A percentile compares a stretch with the other conserved stretches of the same genome.
Conservation (phyloP, 1,140 invertebrate species). For the Bombus sylvicola region DNA sequence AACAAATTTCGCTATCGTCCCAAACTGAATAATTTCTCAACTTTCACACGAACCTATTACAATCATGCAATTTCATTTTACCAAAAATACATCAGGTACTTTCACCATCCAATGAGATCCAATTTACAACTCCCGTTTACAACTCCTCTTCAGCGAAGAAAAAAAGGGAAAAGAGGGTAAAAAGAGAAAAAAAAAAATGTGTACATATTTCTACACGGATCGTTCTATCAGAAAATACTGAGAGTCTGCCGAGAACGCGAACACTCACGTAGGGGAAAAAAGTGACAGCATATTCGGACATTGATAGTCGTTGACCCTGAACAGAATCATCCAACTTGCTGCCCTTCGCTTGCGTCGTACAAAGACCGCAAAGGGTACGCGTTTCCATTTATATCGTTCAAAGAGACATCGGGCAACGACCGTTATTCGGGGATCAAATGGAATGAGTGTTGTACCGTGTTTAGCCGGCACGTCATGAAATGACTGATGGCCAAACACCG, state of each 20-base stretch:
- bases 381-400: slow-evolving; percentile 52
- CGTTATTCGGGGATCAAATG: slow-evolving; percentile 50
- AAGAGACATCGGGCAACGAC: slow-evolving; percentile 21
- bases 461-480: slow-evolving; percentile 29
- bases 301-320: slow-evolving; percentile 47
- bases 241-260: not conserved
- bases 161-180: not conserved
- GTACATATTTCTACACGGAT: not conserved
- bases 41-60: not conserved
- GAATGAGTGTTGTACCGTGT: slow-evolving; percentile 43
- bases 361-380: slow-evolving; percentile 43
- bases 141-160: not conserved
- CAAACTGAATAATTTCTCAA: not conserved
- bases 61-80: not conserved
- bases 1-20: not conserved
- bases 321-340: slow-evolving; percentile 39
- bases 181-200: not conserved
- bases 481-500: slow-evolving; percentile 35
- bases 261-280: not conserved
- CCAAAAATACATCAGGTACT: not conserved
- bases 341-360: slow-evolving; percentile 29
- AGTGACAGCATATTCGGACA: slow-evolving; percentile 22
- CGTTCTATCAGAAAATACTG: not conserved
- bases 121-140: not conserved
- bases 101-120: not conserved